Conservation (phyloP, 2,113 vertebrate genomes). For the Numenius arquata region DNA sequence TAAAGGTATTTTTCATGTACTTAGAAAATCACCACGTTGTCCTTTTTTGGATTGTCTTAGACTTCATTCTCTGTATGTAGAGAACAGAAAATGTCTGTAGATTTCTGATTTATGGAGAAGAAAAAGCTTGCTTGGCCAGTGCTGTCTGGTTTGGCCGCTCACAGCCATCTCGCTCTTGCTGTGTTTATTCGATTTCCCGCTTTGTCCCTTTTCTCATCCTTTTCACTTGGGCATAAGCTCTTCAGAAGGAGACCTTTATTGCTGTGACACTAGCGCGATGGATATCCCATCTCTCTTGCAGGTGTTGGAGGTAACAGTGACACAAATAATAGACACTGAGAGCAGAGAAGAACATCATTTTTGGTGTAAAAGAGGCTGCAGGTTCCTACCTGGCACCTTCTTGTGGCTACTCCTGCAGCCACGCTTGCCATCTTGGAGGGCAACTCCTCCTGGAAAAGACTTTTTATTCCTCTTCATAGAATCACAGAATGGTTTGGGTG, state of each 20-base stretch:
- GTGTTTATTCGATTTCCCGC: not conserved
- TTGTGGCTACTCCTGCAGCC: not conserved
- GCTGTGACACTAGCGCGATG: fast-evolving
- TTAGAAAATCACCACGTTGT: not conserved
- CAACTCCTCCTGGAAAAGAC: not conserved
- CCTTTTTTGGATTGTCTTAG: not conserved
- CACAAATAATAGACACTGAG: not conserved
- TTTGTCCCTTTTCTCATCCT: not conserved
- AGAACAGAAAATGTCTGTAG: not conserved
- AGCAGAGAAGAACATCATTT: not conserved
- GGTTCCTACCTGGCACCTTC: not conserved
- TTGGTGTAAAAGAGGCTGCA: not conserved
- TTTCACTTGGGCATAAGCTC: not conserved
- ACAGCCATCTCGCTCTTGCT: not conserved
- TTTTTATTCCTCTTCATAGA: not conserved
- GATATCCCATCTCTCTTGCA: not conserved
- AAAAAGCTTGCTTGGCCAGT: not conserved
- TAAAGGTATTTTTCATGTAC: not conserved
- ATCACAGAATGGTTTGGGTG: not conserved
- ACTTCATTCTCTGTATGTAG: not conserved
- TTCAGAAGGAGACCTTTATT: not conserved
- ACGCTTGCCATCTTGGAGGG: not conserved
- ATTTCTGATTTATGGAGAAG: not conserved
- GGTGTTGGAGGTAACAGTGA: not conserved
- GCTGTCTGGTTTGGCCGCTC: not conserved